A percentile compares a stretch with the other conserved stretches of the same genome.
Conservation (phyloP, 1,140 invertebrate species). For the Scaptomyza montana region DNA sequence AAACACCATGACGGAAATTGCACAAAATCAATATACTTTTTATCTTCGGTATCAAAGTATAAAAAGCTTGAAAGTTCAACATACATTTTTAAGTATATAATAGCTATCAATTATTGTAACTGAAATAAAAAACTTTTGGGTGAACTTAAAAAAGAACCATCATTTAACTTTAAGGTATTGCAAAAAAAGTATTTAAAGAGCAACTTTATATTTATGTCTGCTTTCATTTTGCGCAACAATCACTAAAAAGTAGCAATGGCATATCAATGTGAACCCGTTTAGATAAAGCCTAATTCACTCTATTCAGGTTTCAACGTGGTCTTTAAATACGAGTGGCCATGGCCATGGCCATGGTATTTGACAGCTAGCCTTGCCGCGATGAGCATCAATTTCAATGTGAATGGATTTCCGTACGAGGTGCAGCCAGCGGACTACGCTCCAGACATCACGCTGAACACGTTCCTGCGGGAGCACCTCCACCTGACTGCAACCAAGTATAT, state of each 20-base stretch:
- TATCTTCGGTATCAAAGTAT: no score
- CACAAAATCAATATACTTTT: no score
- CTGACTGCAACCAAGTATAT: conserved; percentile 91
- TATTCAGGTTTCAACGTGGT: conserved; percentile 48
- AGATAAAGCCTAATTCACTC: conserved; percentile 35
- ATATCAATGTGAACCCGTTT: conserved; percentile 44
- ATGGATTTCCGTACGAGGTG: conserved; percentile 65
- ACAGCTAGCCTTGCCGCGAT: conserved; percentile 35
- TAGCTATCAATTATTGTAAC: no score
- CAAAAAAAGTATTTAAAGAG: not conserved
- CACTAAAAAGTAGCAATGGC: conserved; percentile 10
- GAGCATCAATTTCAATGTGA: conserved; percentile 72
- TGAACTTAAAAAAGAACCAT: not conserved
- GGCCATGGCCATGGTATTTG: conserved; percentile 23
- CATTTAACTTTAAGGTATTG: not conserved
- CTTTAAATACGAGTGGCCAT: conserved; percentile 51
- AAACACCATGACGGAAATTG: no score
- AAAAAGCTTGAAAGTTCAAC: no score
- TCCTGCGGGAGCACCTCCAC: conserved; percentile 87
- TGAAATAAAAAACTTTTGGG: not conserved
- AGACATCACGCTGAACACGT: conserved; percentile 88
- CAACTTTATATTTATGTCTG: not conserved
- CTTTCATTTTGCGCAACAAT: conserved; percentile 22
- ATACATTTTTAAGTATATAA: no score
- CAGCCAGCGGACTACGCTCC: conserved; percentile 58